Conservation (phyloP, 2,113 vertebrate species). For the Apus apus region DNA sequence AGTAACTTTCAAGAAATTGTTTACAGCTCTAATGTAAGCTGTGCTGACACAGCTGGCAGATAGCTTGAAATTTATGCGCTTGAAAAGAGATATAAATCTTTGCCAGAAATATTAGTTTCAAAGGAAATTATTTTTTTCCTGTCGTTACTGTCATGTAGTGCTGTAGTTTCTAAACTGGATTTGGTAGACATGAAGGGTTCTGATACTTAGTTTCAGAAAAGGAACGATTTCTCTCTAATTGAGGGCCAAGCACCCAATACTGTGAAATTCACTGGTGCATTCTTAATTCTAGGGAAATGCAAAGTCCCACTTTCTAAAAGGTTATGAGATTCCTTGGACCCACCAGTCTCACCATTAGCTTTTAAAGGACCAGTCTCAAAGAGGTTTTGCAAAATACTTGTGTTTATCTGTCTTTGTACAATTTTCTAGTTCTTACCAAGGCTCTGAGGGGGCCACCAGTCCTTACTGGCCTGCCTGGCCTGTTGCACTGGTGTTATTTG, state of each 20-base stretch:
- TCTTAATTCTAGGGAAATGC: background rate
- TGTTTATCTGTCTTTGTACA: background rate
- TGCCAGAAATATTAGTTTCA: slow-evolving; percentile 44
- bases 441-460: background rate
- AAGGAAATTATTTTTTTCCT: slow-evolving; percentile 30
- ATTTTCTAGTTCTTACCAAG: background rate
- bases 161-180: slow-evolving; percentile 25
- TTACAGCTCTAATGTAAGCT: slow-evolving; percentile 3
- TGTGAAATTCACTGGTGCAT: background rate
- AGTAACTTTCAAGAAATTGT: slow-evolving; percentile 32
- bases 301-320: background rate
- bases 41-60: slow-evolving; percentile 43
- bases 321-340: background rate
- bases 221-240: background rate
- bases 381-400: background rate
- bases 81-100: background rate
- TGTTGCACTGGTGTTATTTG: background rate
- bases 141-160: background rate
- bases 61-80: slow-evolving; percentile 42
- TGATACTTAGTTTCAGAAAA: slow-evolving; percentile 22
- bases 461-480: background rate
- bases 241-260: background rate
- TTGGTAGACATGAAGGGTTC: background rate
- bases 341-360: background rate
- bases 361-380: background rate